These are phyloP conservation scores for Arothron firmamentum DNA, from an alignment of 2,113 vertebrate species.

Conservation along the genomic window DNA sequence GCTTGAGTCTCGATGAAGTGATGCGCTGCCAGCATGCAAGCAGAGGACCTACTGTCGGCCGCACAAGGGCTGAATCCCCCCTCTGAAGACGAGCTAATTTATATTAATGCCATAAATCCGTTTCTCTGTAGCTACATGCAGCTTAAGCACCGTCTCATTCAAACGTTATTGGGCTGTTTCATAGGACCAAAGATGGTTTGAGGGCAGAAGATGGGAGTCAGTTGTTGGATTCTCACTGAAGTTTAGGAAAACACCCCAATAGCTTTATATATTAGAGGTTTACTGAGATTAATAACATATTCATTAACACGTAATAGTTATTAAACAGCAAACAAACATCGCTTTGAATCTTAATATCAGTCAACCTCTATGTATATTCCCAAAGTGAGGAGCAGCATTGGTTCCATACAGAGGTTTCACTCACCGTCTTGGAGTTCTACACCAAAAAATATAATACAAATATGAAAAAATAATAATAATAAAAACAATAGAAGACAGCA, in stretches of 20 bases:
- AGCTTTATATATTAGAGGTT: slow-evolving; percentile 78
- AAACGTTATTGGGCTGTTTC: slow-evolving; percentile 72
- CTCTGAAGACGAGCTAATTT: neutral
- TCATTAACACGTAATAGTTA: neutral
- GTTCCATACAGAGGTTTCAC: slow-evolving; percentile 68
- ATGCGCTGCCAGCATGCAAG: slow-evolving; percentile 58
- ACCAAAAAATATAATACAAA: slow-evolving; percentile 48
- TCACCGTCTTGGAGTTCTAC: slow-evolving; percentile 79
- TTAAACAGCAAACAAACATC: neutral
- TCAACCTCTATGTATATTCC: slow-evolving; percentile 76
- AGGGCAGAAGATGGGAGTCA: slow-evolving; percentile 13
- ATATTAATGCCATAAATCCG: slow-evolving; percentile 5
- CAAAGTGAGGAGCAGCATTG: slow-evolving; percentile 61
- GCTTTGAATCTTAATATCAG: slow-evolving; percentile 62
- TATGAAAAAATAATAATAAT: slow-evolving; percentile 44
- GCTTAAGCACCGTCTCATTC: slow-evolving; percentile 44
- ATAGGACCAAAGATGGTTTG: slow-evolving; percentile 13
- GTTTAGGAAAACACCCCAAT: slow-evolving; percentile 70
- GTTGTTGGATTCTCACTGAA: slow-evolving; percentile 37
- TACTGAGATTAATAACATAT: slow-evolving; percentile 66
- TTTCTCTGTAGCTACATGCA: slow-evolving; percentile 54
- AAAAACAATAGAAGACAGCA: slow-evolving; percentile 61
- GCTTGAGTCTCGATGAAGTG: slow-evolving; percentile 50
- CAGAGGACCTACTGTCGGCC: slow-evolving; percentile 27
- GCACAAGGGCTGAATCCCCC: slow-evolving; percentile 4